Evolutionary conservation across 2,888 invertebrate genomes (phyloP).

Genomic region (Drosophila aldrichi): DNA sequence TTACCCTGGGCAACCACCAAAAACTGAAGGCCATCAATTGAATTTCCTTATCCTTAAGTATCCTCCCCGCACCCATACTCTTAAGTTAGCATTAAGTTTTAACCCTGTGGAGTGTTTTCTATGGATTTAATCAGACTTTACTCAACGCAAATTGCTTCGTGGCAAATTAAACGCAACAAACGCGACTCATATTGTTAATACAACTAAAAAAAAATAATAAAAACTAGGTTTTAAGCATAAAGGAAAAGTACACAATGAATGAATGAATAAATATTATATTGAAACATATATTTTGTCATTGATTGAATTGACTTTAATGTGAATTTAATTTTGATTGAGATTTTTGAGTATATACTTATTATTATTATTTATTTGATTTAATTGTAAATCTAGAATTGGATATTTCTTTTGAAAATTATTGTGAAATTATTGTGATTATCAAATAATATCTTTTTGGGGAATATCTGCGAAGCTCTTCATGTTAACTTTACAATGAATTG

Average conservation of each 20-base stretch:
- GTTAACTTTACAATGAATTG: no score
- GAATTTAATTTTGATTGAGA: no score
- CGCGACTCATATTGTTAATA: constrained; percentile 27
- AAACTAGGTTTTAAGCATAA: constrained; percentile 39
- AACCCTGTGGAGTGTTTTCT: constrained; percentile 4
- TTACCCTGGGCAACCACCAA: constrained; percentile 1
- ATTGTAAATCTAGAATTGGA: no score
- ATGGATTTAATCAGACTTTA: constrained; percentile 12
- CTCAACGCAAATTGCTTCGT: constrained; percentile 25
- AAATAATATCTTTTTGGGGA: no score
- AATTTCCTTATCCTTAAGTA: not conserved
- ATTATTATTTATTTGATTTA: no score
- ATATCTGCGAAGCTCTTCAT: no score
- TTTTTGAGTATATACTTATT: not conserved
- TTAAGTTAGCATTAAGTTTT: constrained; percentile 42
- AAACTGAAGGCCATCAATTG: constrained; percentile 20
- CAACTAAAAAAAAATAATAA: no score
- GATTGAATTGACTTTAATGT: not conserved
- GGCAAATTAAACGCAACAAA: constrained; percentile 43
- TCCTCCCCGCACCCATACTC: not conserved
- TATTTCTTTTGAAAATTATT: no score
- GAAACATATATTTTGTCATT: constrained; percentile 7
- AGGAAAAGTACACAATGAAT: constrained; percentile 50
- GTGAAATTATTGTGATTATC: no score
- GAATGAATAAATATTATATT: constrained; percentile 69